phyloP scores from a whole-genome alignment of 1,140 invertebrate species.

The Saccostrea glomerata region DNA sequence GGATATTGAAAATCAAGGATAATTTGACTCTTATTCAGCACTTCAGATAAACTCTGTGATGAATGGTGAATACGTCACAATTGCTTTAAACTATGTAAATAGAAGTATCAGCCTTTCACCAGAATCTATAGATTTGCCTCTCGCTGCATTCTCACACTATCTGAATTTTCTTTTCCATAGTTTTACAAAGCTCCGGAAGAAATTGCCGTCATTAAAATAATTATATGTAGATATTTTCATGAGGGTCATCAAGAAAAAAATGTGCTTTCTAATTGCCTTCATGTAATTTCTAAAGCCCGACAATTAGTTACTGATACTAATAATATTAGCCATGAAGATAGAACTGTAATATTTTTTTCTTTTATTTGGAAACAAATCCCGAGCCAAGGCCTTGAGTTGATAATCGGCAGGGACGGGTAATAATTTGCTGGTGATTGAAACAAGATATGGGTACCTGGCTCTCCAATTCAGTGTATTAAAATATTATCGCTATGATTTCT shows the following conservation, averaged over 20 bases:
- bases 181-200: conserved; percentile 26
- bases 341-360: background rate
- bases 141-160: conserved; percentile 17
- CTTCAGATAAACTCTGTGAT: conserved; percentile 21
- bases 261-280: background rate
- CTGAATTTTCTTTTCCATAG: background rate
- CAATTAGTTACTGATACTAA: background rate
- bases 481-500: conserved; percentile 24
- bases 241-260: background rate
- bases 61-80: conserved; percentile 15
- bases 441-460: background rate
- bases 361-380: background rate
- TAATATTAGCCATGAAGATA: background rate
- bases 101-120: conserved; percentile 16
- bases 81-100: conserved; percentile 38
- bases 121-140: background rate
- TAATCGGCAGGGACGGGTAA: background rate
- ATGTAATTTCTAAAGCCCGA: background rate
- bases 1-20: conserved; percentile 38
- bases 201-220: conserved; percentile 22
- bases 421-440: conserved; percentile 2
- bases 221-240: conserved; percentile 28
- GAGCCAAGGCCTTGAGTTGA: background rate
- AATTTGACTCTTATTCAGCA: conserved; percentile 36
- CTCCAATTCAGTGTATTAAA: conserved; percentile 27